Conservation (phyloP, 2,797 vertebrate genomes). For the Anabas testudineus region DNA sequence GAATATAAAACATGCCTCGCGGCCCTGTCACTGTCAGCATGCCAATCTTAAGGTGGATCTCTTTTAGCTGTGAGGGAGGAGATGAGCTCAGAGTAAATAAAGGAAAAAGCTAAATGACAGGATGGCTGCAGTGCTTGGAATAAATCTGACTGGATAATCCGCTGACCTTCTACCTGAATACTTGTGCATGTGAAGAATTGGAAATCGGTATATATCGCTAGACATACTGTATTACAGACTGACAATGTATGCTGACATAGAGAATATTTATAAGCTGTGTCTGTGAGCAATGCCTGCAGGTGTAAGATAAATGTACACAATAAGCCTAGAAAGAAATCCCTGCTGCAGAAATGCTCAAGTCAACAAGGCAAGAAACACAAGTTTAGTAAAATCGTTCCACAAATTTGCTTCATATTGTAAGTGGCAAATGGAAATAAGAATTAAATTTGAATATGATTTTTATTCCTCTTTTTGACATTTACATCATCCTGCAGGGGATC, state of each 20-base stretch:
- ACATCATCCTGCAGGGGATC: not conserved
- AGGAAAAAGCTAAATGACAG: not conserved
- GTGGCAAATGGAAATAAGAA: not conserved
- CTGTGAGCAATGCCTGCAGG: constrained; percentile 24
- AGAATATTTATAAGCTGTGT: constrained; percentile 4
- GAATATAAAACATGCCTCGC: not conserved
- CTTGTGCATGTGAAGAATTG: not conserved
- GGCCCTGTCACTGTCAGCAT: not conserved
- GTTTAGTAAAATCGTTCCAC: not conserved
- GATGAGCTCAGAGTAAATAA: constrained; percentile 25
- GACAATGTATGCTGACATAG: constrained; percentile 11
- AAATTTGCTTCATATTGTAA: not conserved
- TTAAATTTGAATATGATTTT: too few species aligned
- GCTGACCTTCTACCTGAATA: not conserved
- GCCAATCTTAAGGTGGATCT: not conserved
- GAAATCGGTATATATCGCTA: constrained; percentile 2
- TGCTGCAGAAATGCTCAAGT: not conserved
- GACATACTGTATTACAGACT: not conserved
- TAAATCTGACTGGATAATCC: constrained; percentile 11
- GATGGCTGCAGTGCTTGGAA: constrained; percentile 1
- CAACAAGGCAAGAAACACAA: not conserved
- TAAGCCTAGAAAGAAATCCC: not conserved
- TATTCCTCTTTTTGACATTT: not conserved
- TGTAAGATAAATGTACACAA: constrained; percentile 24
- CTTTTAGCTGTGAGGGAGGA: not conserved